Evolutionary conservation across 1,140 invertebrate species (phyloP).

Genomic region (Tachypleus tridentatus): DNA sequence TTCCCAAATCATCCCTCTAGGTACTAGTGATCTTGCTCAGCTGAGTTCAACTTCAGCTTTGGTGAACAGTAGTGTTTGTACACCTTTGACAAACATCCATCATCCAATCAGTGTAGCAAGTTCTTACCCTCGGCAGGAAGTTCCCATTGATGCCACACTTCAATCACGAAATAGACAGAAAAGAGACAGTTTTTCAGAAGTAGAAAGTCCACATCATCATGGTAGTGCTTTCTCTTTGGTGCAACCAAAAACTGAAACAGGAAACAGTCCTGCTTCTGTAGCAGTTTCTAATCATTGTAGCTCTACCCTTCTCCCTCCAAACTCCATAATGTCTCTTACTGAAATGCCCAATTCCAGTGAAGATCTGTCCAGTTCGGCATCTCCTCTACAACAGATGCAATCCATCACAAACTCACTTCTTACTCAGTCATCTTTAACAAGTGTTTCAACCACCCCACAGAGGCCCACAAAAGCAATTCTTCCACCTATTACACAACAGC

Average conservation of each 20-base stretch:
- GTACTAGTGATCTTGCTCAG: too few relatives aligned
- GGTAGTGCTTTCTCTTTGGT: conserved; percentile 73
- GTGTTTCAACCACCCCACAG: conserved; percentile 26
- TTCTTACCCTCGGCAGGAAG: conserved; percentile 3
- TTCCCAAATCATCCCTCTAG: conserved; percentile 28
- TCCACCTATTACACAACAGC: conserved; percentile 95
- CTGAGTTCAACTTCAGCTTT: too few relatives aligned
- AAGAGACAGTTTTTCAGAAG: neutral
- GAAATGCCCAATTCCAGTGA: conserved; percentile 9
- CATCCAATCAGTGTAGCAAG: too few relatives aligned
- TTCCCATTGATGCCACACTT: conserved; percentile 15
- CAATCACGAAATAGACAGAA: conserved; percentile 5
- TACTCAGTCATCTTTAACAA: conserved; percentile 56
- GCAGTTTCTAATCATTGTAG: neutral
- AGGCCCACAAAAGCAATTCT: conserved; percentile 83
- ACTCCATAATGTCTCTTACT: neutral
- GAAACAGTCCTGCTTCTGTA: too few relatives aligned
- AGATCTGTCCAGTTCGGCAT: conserved; percentile 31
- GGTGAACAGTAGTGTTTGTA: too few relatives aligned
- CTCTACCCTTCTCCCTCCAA: too few relatives aligned
- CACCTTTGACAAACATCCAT: too few relatives aligned
- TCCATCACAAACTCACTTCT: conserved; percentile 94
- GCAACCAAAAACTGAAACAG: conserved; percentile 59
- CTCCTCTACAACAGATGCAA: conserved; percentile 91
- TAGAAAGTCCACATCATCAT: conserved; percentile 40